Evolutionary conservation across 1,140 invertebrate genomes (phyloP).

Genomic region (Oryctes rhinoceros): DNA sequence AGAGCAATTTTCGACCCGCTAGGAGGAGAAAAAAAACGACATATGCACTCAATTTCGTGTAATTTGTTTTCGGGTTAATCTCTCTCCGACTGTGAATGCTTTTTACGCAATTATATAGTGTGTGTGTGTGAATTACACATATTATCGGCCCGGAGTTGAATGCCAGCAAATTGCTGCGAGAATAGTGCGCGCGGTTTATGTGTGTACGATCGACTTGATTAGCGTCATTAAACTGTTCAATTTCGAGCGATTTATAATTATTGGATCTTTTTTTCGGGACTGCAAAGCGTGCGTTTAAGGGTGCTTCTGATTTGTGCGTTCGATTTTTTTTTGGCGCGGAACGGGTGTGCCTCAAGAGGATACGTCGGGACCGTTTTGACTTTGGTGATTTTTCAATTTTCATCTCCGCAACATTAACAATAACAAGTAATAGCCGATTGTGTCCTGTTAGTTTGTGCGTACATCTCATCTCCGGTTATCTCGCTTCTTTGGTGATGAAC

Average conservation of each 20-base stretch:
- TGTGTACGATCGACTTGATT: conserved; percentile 26
- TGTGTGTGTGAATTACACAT: conserved; percentile 59
- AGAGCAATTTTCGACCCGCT: conserved; percentile 58
- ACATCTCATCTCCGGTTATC: no score
- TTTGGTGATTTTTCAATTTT: background rate
- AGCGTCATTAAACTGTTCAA: conserved; percentile 24
- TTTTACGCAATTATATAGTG: conserved; percentile 58
- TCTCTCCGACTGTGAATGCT: conserved; percentile 52
- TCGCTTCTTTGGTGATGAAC: background rate
- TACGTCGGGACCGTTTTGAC: background rate
- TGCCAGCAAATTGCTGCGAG: conserved; percentile 2
- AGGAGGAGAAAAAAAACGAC: conserved; percentile 54
- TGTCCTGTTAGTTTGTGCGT: no score
- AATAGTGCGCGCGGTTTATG: background rate
- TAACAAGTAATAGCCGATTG: no score
- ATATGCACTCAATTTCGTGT: conserved; percentile 59
- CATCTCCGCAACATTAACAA: no score
- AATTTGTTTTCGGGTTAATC: conserved; percentile 60
- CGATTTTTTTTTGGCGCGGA: no score
- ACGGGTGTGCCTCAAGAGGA: background rate
- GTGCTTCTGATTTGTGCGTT: background rate
- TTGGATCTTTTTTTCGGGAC: conserved; percentile 9
- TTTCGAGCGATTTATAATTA: background rate
- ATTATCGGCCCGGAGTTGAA: conserved; percentile 51
- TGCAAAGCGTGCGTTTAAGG: background rate